Evolutionary conservation across 2,113 vertebrate genomes (phyloP).

Genomic region (Anguilla japonica): DNA sequence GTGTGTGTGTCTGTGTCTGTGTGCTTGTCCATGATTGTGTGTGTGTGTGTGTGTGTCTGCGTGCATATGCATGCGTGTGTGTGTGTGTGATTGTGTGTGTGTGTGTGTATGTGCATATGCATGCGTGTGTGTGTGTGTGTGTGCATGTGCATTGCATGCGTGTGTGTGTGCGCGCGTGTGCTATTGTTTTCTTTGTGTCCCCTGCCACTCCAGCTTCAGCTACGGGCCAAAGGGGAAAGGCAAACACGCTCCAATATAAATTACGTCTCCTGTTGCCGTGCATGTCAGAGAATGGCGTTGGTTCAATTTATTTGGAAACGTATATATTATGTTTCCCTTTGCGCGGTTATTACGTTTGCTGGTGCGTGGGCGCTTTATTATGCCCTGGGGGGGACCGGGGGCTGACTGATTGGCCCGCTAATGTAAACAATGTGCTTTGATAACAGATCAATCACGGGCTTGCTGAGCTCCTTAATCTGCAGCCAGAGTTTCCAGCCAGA

Average conservation of each 20-base stretch:
- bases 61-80: too few relatives aligned
- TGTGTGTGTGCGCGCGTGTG: too few relatives aligned
- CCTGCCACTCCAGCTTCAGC: neutral
- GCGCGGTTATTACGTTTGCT: conserved; percentile 41
- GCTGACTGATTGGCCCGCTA: conserved; percentile 59
- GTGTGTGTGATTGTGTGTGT: too few relatives aligned
- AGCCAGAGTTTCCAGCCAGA: conserved; percentile 47
- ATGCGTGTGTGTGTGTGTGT: neutral
- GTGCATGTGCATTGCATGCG: too few relatives aligned
- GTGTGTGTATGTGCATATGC: too few relatives aligned
- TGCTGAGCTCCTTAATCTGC: conserved; percentile 52
- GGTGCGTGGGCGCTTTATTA: conserved; percentile 44
- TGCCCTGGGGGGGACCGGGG: conserved; percentile 49
- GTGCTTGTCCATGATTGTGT: neutral
- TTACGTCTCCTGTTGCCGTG: conserved; percentile 23
- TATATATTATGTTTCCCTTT: conserved; percentile 50
- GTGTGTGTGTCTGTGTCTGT: neutral
- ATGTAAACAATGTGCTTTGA: conserved; percentile 58
- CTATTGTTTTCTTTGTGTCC: neutral
- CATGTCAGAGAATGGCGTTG: conserved; percentile 25
- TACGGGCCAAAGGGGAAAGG: neutral
- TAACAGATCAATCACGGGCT: conserved; percentile 54
- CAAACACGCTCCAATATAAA: conserved; percentile 19
- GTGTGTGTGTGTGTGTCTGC: too few relatives aligned
- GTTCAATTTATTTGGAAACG: conserved; percentile 54